Evolutionary conservation across 2,113 vertebrate species (phyloP), one percentile per base, ranked within the genome.

Genomic region (Malaclemys terrapin): DNA sequence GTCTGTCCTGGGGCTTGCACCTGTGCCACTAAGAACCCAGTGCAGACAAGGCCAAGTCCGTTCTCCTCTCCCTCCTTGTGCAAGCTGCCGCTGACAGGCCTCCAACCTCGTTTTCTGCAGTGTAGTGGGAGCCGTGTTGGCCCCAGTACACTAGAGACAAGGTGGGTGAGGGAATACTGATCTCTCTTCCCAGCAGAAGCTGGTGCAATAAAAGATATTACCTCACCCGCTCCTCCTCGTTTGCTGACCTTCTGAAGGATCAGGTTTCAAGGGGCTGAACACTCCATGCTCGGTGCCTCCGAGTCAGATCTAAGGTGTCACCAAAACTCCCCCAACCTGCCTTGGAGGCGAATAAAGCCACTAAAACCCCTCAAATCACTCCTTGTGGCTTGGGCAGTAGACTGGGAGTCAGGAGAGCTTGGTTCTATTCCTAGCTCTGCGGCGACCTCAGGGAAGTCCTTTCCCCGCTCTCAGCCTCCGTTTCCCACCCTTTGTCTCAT

Each of bases 21-120:
- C 29, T 16, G n/a, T 53, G 42, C 49, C 53, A 31, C 10, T 1
- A 1, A 79, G 82, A 90, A 82, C 27, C 4, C 24, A 8, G 24
- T 0, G 0, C 42, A 78, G 27, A 57, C 6, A 38, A 59, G 49
- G 27, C 79, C 0, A 0, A 87, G 80, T 11, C 42, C 65, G 29
- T 3, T 3, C 38, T 14, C 31, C 82, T 42, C 57, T n/a, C 81
- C 24, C 38, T 89, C 38, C 38, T 72, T 53, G 35, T 3, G 9
- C 62, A 57, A 7, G 1, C 45, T 25, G 35, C 4, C 79, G 22
- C 88, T 35, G 45, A 72, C 47, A 93, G 80, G 72, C 22, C 53
- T 8, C 0, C 17, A 69, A 59, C 49, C 1, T 25, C 49, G 31
- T 4, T 94, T 52, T 13, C 29, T 6, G 6, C 57, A 62, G 59